phyloP scores from a whole-genome alignment of 1,140 invertebrate species.

The Rhagoletis zephyria region DNA sequence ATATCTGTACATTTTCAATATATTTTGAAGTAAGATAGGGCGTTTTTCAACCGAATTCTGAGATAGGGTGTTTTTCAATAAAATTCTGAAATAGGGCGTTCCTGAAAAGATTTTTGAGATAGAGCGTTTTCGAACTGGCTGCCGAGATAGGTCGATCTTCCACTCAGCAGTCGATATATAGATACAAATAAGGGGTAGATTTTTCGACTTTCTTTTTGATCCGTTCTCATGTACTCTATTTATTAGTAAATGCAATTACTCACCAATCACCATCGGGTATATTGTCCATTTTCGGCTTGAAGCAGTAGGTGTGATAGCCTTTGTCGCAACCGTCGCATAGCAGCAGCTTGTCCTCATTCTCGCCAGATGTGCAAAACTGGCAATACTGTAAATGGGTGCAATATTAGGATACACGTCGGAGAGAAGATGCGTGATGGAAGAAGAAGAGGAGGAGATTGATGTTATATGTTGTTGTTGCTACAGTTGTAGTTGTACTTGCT shows the following conservation, averaged over 20 bases:
- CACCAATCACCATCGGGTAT: slow-evolving; percentile 98
- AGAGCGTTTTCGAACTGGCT: too few species aligned
- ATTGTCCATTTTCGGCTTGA: slow-evolving; percentile 95
- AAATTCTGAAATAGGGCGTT: too few species aligned
- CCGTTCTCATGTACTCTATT: too few species aligned
- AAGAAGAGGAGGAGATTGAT: slow-evolving; percentile 51
- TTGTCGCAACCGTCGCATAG: slow-evolving; percentile 97
- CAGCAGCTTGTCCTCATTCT: slow-evolving; percentile 94
- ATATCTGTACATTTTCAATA: too few species aligned
- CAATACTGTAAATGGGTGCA: slow-evolving; percentile 86
- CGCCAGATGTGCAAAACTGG: slow-evolving; percentile 95
- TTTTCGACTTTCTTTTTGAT: too few species aligned
- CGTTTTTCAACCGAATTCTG: too few species aligned
- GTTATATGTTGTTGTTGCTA: slow-evolving; percentile 37
- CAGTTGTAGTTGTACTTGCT: slow-evolving; percentile 48
- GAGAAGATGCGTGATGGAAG: slow-evolving; percentile 14
- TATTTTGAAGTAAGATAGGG: too few species aligned
- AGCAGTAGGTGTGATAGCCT: slow-evolving; percentile 98
- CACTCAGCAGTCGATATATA: too few species aligned
- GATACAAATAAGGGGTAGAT: too few species aligned
- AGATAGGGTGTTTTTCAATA: too few species aligned
- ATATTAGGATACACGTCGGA: slow-evolving; percentile 63
- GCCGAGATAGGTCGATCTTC: too few species aligned
- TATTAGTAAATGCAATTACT: slow-evolving; percentile 64
- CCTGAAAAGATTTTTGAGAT: too few species aligned